These are phyloP conservation scores for Metopolophium dirhodum DNA, from an alignment of 1,140 invertebrate species.

Conservation along the genomic window DNA sequence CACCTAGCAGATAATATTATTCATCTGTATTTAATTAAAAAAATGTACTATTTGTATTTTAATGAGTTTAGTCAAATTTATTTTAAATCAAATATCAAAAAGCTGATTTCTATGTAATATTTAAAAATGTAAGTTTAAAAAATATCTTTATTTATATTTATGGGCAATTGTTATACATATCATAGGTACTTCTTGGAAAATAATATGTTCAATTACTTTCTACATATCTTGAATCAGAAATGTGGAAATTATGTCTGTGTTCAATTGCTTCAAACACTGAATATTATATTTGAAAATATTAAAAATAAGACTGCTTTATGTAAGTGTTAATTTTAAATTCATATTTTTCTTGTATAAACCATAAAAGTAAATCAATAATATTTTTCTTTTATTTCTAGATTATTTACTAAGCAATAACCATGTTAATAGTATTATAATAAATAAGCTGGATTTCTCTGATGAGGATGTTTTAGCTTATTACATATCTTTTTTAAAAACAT, in stretches of 20 bases:
- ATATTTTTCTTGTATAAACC: neutral
- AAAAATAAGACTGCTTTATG: conserved; percentile 97
- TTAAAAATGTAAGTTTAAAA: neutral
- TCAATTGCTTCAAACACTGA: conserved; percentile 95
- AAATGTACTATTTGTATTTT: neutral
- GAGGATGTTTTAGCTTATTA: conserved; percentile 99
- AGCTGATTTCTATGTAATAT: too few relatives aligned
- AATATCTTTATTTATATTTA: neutral
- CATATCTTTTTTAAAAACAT: conserved; percentile 97
- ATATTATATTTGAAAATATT: conserved; percentile 99
- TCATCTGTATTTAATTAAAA: neutral
- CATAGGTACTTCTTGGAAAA: conserved; percentile 97
- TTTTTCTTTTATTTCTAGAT: conserved; percentile 74
- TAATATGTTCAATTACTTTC: conserved; percentile 98
- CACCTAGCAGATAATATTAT: neutral
- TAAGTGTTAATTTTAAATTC: conserved; percentile 69
- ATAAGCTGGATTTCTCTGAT: conserved; percentile 99
- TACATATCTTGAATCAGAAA: conserved; percentile 97
- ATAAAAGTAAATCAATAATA: neutral
- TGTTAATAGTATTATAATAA: conserved; percentile 98
- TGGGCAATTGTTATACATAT: conserved; percentile 59
- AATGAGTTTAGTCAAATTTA: neutral
- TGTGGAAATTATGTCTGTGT: conserved; percentile 97
- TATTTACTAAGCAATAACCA: conserved; percentile 99
- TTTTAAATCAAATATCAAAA: neutral